These are phyloP conservation scores for Lymantria dispar DNA, from an alignment of 2,888 invertebrate species.

Conservation along the genomic window DNA sequence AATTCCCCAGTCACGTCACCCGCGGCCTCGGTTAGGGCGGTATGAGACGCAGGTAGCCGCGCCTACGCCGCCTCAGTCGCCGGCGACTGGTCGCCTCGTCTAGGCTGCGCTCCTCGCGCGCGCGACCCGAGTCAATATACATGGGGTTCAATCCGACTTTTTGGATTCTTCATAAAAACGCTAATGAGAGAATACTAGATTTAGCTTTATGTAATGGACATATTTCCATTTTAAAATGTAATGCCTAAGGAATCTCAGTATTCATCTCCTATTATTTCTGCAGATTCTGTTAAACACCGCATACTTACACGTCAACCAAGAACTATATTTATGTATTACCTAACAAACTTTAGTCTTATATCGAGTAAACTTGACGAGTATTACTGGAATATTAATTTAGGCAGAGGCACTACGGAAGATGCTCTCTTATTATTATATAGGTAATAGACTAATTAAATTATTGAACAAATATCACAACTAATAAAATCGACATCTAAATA, in stretches of 20 bases:
- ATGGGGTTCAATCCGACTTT: too few relatives aligned
- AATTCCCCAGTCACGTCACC: too few relatives aligned
- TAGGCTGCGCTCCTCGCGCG: too few relatives aligned
- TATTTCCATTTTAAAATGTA: too few relatives aligned
- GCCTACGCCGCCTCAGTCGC: too few relatives aligned
- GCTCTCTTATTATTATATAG: conserved; percentile 2
- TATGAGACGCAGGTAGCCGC: too few relatives aligned
- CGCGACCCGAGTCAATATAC: too few relatives aligned
- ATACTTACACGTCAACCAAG: background rate
- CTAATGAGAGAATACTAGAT: too few relatives aligned
- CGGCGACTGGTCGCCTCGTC: too few relatives aligned
- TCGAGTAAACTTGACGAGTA: background rate
- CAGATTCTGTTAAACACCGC: background rate
- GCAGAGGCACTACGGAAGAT: conserved; percentile 1
- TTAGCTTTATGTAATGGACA: too few relatives aligned
- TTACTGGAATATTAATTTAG: conserved; percentile 2
- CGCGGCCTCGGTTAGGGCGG: too few relatives aligned
- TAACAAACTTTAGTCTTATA: conserved; percentile 3
- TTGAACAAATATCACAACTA: background rate
- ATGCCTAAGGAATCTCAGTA: background rate
- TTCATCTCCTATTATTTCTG: background rate
- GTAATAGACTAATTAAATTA: background rate
- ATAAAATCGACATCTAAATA: background rate
- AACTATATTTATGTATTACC: conserved; percentile 1
- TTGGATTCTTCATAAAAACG: too few relatives aligned